A percentile compares a stretch with the other conserved stretches of the same genome.
phyloP scores from a whole-genome alignment of 2,113 vertebrate species.

The Cyprinodon variegatus region DNA sequence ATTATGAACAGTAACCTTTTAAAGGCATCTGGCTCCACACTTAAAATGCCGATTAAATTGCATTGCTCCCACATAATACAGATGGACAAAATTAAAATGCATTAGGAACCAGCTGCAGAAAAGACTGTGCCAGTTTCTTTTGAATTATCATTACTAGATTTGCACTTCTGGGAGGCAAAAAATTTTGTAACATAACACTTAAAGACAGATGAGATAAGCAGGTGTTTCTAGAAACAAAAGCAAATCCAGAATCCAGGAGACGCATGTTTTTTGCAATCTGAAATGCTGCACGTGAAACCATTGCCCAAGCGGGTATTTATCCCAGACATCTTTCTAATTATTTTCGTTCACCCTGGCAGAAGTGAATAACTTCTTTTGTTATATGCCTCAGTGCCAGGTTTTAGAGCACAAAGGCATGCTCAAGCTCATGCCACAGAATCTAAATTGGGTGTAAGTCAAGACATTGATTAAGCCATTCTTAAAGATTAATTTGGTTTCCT shows the following conservation, averaged over 20 bases:
- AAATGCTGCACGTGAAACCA: slow-evolving; percentile 11
- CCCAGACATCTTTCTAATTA: neutral
- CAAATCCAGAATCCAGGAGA: neutral
- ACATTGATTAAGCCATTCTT: neutral
- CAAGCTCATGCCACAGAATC: neutral
- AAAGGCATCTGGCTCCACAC: slow-evolving; percentile 36
- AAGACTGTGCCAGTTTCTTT: neutral
- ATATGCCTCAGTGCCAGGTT: neutral
- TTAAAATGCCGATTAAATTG: slow-evolving; percentile 51
- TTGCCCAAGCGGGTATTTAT: neutral
- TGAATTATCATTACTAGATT: slow-evolving; percentile 21
- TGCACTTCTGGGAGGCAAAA: neutral
- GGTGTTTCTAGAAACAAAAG: slow-evolving; percentile 11
- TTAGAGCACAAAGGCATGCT: neutral
- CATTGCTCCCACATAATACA: slow-evolving; percentile 37
- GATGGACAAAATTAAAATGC: slow-evolving; percentile 51
- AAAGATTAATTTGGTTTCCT: neutral
- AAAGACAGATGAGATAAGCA: neutral
- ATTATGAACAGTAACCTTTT: slow-evolving; percentile 33
- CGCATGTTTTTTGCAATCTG: slow-evolving; percentile 8
- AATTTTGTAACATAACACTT: slow-evolving; percentile 9
- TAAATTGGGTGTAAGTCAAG: neutral
- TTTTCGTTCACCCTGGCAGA: neutral
- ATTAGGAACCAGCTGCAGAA: slow-evolving; percentile 26
- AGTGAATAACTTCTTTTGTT: neutral